Base-by-base conservation (phyloP, 2,797 vertebrate genomes). In the Gadopsis marmoratus region DNA sequence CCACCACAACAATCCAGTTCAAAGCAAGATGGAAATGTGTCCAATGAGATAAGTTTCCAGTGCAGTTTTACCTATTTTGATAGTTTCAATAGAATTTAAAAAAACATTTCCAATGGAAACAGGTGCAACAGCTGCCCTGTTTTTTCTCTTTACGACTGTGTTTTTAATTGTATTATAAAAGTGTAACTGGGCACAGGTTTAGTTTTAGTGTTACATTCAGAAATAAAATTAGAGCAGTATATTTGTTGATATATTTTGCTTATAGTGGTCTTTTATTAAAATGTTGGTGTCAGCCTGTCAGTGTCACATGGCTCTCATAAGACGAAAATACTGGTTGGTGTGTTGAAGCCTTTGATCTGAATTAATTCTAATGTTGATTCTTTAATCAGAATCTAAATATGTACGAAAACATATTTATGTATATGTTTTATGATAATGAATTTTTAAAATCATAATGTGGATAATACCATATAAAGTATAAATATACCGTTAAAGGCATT, bases 1-100 rank as follows among this genome's bases (percentile, higher is more conserved):
- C 5, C 2, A 6, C 16, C 13, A 31, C 17, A 2, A 66, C 14
- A 47, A 63, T 75, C 39, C 26, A 13, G 33, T 56, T 23, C 11
- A 71, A 31, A 47, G 21, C 21, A n/a, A 3, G 13, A 1, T 23
- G 48, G 7, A 48, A 47, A 61, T 23, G 13, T 33, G 39, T 43
- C n/a, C 39, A 3, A 19, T 56, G 55, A 10, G 19, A 71, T 53
- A 13, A 7, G 51, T 65, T 84, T 74, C 7, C 17, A 60, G 17
- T 4, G 23, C 31, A 47, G 29, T 67, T 62, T 66, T 1, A 41
- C 11, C 23, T 50, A 4, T 23, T 48, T 66, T 48, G 0, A 41
- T 12, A 37, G 31, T 58, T 43, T 62, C 4, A 13, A 6, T 48
- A 5, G 7, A 55, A 43, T 68, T 16, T 55, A 0, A 17, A 37